Evolutionary conservation across 37 sponge, comb jelly and placozoan species (phyloP), one percentile per base, ranked within the genome.

Genomic region (Diacarnus erythraeanus): DNA sequence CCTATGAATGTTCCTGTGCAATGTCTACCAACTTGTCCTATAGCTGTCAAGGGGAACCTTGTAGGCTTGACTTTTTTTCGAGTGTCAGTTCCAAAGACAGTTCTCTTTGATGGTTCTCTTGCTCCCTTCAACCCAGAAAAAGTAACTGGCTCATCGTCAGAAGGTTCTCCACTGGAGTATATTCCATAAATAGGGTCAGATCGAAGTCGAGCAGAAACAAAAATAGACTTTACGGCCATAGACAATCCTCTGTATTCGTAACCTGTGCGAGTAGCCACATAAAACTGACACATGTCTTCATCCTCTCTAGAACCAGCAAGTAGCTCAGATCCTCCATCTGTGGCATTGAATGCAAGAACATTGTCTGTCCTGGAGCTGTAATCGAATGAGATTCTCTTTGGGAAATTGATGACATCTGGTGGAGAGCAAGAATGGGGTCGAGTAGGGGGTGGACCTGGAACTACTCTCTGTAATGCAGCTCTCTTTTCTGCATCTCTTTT

Each of bases 1-100:
- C 66, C 66, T 34, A 65, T 10, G 33, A 65, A 65, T 2, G 66
- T 65, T 35, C 66, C 66, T 2, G 66, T 65, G 9, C 66, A 65
- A 31, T 35, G 35, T 2, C 35, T 12, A 25, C 34, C 66, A 30
- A 65, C 33, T 2, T 18, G 30, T 30, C 66, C 66, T 2, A 31
- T 65, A 35, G 66, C 66, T 6, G 66, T 34, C 27, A 17, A 65
- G 27, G 66, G 66, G 33, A 31, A 65, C 34, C 3, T 30, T 30
- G 29, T 20, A 10, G 66, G 29, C 35, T 65, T 31, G 34, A 65
- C 66, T 30, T 31, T 65, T 17, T 5, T 30, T 34, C 66, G 66
- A 65, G 66, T 65, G 34, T 65, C 66, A 18, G 66, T 31, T 31
- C 35, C 35, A 30, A 65, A 65, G 17, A 65, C 9, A 10, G 9